A percentile compares a stretch with the other conserved stretches of the same genome.
Conservation (phyloP, 2,797 vertebrate species). For the Pangasius djambal region DNA sequence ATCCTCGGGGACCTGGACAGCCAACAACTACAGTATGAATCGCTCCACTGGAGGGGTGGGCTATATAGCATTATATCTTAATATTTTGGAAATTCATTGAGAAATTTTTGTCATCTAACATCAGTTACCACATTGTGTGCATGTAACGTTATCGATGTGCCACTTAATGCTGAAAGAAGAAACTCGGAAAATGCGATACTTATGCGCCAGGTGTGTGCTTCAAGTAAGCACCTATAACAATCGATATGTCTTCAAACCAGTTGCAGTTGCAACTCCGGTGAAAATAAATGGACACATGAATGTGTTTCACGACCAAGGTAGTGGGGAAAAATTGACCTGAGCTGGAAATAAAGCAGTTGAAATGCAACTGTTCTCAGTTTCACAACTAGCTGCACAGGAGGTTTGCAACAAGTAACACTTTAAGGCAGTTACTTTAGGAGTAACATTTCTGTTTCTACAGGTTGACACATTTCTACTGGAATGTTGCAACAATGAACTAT, state of each 20-base stretch:
- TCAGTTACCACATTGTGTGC: not conserved
- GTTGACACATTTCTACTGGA: not conserved
- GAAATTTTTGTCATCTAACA: not conserved
- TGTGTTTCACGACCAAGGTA: not conserved
- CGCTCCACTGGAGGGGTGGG: not conserved
- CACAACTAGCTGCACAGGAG: not conserved
- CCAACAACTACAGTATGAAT: not conserved
- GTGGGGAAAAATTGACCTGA: not conserved
- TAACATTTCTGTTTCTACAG: not conserved
- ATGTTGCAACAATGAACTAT: not conserved
- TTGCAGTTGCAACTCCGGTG: not conserved
- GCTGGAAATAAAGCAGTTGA: not conserved
- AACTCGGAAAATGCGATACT: not conserved
- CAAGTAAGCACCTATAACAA: not conserved
- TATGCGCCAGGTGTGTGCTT: not conserved
- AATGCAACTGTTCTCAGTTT: slow-evolving; percentile 7
- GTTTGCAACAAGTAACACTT: not conserved
- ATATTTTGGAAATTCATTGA: not conserved
- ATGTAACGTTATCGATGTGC: not conserved
- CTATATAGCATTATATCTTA: not conserved
- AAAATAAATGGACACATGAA: not conserved
- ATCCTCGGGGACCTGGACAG: not conserved
- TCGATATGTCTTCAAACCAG: not conserved
- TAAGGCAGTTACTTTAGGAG: not conserved
- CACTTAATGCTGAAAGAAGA: not conserved